Conservation (phyloP, 2,113 vertebrate genomes). For the Phaethornis superciliosus region DNA sequence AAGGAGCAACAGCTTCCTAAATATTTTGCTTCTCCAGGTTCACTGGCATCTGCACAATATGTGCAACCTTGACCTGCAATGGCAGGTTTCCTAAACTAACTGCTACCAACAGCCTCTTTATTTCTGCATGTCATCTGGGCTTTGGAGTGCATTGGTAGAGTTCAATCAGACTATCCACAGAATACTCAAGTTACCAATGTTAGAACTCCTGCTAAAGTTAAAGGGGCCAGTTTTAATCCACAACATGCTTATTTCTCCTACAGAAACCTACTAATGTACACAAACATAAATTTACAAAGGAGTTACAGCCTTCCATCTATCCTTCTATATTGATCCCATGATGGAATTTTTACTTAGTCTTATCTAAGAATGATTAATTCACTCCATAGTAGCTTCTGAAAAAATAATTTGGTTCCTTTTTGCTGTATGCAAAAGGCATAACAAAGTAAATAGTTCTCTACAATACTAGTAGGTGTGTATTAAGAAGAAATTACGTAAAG, state of each 20-base stretch:
- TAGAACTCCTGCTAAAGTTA: neutral
- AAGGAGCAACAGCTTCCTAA: neutral
- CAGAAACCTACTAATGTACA: neutral
- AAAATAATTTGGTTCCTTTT: conserved; percentile 39
- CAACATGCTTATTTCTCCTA: neutral
- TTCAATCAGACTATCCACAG: neutral
- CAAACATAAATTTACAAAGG: neutral
- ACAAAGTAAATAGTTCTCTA: conserved; percentile 7
- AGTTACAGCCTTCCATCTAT: neutral
- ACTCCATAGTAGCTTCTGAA: conserved; percentile 5
- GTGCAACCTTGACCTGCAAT: conserved; percentile 42
- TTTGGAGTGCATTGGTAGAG: neutral
- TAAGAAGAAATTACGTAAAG: neutral
- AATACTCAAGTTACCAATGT: neutral
- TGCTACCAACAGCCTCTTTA: neutral
- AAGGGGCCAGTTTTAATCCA: conserved; percentile 7
- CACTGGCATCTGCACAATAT: conserved; percentile 39
- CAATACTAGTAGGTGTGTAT: neutral
- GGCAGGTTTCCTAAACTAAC: conserved; percentile 24
- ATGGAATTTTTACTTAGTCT: neutral
- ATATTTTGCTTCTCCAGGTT: neutral
- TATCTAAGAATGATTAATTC: neutral
- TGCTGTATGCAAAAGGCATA: conserved; percentile 19
- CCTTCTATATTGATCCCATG: conserved; percentile 21
- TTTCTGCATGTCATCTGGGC: neutral